phyloP scores from a whole-genome alignment of 2,113 vertebrate genomes.

The Labrus mixtus region DNA sequence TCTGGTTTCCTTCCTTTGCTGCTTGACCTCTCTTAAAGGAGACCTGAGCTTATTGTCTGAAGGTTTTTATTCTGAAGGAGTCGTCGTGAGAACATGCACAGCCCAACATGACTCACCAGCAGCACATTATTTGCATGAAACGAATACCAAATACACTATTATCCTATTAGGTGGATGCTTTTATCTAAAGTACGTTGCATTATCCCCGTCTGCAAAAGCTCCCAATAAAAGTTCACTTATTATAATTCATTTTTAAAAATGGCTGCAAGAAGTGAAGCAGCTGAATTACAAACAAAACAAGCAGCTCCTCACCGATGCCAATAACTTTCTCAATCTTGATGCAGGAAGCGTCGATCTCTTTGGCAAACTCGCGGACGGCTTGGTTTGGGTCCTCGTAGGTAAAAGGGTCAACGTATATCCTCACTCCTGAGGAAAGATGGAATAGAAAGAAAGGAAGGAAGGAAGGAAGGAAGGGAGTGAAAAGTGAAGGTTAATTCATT shows the following conservation, averaged over 20 bases:
- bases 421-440: constrained; percentile 87
- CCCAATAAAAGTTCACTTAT: neutral
- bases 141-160: constrained; percentile 13
- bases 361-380: constrained; percentile 97
- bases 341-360: constrained; percentile 98
- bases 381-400: constrained; percentile 99
- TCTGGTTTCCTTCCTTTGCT: constrained; percentile 14
- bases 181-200: constrained; percentile 20
- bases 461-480: constrained; percentile 6
- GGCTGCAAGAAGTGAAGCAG: neutral
- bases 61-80: neutral
- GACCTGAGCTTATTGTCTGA: constrained; percentile 24
- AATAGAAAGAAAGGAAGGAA: constrained; percentile 10
- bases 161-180: constrained; percentile 20
- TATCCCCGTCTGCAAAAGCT: neutral
- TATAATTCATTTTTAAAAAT: neutral
- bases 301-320: constrained; percentile 89
- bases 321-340: constrained; percentile 99
- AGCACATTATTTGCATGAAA: constrained; percentile 28
- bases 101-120: neutral
- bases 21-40: constrained; percentile 26
- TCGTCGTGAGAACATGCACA: neutral
- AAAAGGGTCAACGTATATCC: constrained; percentile 98
- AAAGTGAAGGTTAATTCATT: constrained; percentile 69
- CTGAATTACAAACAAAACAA: neutral